Conservation (phyloP, 2,797 vertebrate species). For the Cynodonichthys magdalenae region DNA sequence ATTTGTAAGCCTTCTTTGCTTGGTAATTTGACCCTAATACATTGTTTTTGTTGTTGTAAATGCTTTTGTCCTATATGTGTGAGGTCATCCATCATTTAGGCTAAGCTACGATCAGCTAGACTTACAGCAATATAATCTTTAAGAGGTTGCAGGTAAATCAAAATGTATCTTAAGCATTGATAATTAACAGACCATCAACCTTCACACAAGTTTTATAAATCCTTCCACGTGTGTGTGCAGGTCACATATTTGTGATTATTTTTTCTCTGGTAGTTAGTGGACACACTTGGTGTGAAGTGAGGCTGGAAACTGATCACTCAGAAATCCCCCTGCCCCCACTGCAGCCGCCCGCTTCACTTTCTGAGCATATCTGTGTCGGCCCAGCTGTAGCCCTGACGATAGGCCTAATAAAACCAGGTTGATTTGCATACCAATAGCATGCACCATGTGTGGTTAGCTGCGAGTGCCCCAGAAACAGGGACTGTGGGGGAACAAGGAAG, state of each 20-base stretch:
- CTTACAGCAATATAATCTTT: constrained; percentile 63
- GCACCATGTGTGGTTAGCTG: constrained; percentile 80
- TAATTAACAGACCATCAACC: constrained; percentile 1
- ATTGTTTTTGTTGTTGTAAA: constrained; percentile 61
- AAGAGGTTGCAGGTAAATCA: constrained; percentile 23
- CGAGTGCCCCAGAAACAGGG: constrained; percentile 69
- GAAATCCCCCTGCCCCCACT: constrained; percentile 58
- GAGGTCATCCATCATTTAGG: constrained; percentile 66
- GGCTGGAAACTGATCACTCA: constrained; percentile 57
- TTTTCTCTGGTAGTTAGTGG: constrained; percentile 27
- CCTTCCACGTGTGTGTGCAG: background rate
- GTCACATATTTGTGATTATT: constrained; percentile 49
- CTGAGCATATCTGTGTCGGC: constrained; percentile 79
- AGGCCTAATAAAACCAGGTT: constrained; percentile 79
- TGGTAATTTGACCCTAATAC: constrained; percentile 65
- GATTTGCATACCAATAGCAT: constrained; percentile 84
- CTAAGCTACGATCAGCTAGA: constrained; percentile 73
- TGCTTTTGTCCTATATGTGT: constrained; percentile 48
- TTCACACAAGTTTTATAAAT: background rate
- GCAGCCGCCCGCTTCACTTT: constrained; percentile 77
- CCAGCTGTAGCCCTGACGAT: constrained; percentile 88
- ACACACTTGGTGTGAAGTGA: constrained; percentile 38
- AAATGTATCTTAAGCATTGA: constrained; percentile 7
- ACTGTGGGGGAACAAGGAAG: constrained; percentile 60
- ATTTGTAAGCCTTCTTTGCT: constrained; percentile 32